Conservation (phyloP, 2,797 vertebrate genomes). For the Intellagama lesueurii region DNA sequence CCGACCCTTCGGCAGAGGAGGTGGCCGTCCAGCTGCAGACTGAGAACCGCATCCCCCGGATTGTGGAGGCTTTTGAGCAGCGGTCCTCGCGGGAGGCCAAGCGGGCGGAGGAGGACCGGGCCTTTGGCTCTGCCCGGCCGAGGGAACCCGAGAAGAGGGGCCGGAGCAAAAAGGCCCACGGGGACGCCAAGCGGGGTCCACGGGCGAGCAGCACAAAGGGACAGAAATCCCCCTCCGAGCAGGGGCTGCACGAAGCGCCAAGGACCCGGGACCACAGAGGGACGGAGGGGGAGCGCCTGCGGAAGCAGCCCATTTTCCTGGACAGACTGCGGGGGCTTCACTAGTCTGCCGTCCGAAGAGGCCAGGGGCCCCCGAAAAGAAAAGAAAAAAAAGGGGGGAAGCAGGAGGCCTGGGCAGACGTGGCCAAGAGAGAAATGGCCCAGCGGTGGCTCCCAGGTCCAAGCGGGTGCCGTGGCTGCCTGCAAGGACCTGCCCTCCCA, state of each 20-base stretch:
- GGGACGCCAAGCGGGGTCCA: background rate
- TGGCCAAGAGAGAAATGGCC: too few relatives aligned
- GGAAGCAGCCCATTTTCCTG: constrained; percentile 11
- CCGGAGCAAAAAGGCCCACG: background rate
- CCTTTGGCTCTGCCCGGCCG: background rate
- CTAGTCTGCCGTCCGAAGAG: accelerated
- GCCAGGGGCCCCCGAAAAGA: too few relatives aligned
- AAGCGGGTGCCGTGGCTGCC: background rate
- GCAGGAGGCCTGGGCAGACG: too few relatives aligned
- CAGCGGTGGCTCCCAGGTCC: background rate
- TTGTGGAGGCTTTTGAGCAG: constrained; percentile 36
- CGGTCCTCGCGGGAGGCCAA: constrained; percentile 27
- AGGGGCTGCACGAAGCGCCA: background rate
- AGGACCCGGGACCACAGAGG: background rate
- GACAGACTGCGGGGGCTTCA: background rate
- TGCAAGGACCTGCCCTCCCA: too few relatives aligned
- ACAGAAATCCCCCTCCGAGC: background rate
- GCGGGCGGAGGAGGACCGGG: background rate
- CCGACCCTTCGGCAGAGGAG: background rate
- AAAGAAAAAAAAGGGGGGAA: too few relatives aligned
- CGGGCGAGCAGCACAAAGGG: background rate
- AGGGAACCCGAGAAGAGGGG: background rate
- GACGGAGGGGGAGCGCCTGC: background rate
- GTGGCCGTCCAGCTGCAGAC: background rate
- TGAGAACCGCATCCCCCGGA: constrained; percentile 1